Evolutionary conservation across 2,888 invertebrate species (phyloP).

Genomic region (Tiliacea citrago): DNA sequence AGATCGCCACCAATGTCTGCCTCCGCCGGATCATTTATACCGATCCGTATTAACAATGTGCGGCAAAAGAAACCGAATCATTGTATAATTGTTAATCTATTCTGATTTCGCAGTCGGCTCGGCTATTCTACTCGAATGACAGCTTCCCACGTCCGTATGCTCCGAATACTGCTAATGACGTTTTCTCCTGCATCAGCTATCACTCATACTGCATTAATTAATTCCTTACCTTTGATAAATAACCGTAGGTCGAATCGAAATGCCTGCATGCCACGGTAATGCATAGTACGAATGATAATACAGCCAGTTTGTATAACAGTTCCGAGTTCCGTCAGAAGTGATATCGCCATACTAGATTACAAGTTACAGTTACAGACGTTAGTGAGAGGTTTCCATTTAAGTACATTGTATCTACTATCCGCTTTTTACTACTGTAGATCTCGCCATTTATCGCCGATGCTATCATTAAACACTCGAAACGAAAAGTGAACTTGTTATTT

Average conservation of each 20-base stretch:
- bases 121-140: conserved; percentile 77
- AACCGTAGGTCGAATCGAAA: conserved; percentile 62
- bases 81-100: conserved; percentile 77
- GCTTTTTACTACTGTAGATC: conserved; percentile 76
- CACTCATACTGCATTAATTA: conserved; percentile 51
- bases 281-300: conserved; percentile 69
- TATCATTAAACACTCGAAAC: conserved; percentile 80
- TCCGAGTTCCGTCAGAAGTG: conserved; percentile 68
- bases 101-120: conserved; percentile 74
- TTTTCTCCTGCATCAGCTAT: conserved; percentile 64
- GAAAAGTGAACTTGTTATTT: conserved; percentile 81
- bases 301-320: conserved; percentile 71
- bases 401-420: conserved; percentile 73
- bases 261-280: conserved; percentile 61
- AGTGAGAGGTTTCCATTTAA: conserved; percentile 81
- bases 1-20: conserved; percentile 74
- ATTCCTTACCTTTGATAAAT: conserved; percentile 72
- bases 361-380: conserved; percentile 75
- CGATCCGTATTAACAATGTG: conserved; percentile 75
- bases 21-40: conserved; percentile 73
- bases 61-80: conserved; percentile 70
- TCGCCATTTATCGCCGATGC: conserved; percentile 75
- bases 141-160: conserved; percentile 86
- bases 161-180: conserved; percentile 78
- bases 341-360: conserved; percentile 72